Evolutionary conservation across 2,888 invertebrate genomes (phyloP).

Genomic region (Acleris holmiana): DNA sequence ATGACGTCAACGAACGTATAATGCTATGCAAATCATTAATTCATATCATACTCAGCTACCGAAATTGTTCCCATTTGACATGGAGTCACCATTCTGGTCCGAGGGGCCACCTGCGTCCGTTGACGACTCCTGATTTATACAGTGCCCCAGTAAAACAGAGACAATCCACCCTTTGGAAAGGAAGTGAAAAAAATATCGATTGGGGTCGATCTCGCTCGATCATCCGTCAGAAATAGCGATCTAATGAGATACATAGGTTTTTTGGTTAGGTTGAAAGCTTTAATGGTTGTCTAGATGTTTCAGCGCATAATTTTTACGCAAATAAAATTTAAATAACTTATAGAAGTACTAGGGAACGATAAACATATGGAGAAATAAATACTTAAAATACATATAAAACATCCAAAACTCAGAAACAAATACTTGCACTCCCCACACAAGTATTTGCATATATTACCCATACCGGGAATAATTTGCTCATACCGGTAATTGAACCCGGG

Average conservation of each 20-base stretch:
- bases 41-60: conserved; percentile 27
- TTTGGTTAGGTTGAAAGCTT: neutral
- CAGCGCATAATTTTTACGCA: neutral
- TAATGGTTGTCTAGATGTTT: neutral
- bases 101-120: conserved; percentile 72
- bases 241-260: conserved; percentile 16
- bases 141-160: conserved; percentile 56
- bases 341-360: too few species aligned
- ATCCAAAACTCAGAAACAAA: too few species aligned
- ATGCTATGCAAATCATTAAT: conserved; percentile 24
- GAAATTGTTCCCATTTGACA: conserved; percentile 30
- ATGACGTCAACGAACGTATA: conserved; percentile 18
- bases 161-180: conserved; percentile 61
- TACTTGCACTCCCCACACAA: too few species aligned
- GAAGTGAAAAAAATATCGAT: conserved; percentile 58
- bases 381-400: too few species aligned
- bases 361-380: too few species aligned
- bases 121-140: conserved; percentile 68
- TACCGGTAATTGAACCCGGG: too few species aligned
- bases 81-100: conserved; percentile 45
- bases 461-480: too few species aligned
- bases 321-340: too few species aligned
- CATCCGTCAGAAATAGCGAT: conserved; percentile 54
- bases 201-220: conserved; percentile 56
- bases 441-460: too few species aligned